Conservation (phyloP, 2,888 invertebrate genomes). For the Hecatera dysodea region DNA sequence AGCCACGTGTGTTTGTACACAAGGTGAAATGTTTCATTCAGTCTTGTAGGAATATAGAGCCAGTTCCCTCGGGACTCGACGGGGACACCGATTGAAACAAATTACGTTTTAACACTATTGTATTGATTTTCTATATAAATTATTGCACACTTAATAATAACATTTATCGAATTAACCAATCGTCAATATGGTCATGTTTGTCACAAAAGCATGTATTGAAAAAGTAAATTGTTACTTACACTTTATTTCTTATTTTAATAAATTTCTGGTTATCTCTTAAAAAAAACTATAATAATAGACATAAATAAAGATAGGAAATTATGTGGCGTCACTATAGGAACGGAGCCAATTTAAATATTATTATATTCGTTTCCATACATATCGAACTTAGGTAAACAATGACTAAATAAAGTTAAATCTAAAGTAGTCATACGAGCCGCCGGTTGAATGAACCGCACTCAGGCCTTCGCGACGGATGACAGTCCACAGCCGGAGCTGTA, state of each 20-base stretch:
- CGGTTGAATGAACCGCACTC: constrained; percentile 68
- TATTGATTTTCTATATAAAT: constrained; percentile 85
- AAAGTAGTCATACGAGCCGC: constrained; percentile 80
- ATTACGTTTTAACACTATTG: constrained; percentile 81
- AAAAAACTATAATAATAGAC: constrained; percentile 84
- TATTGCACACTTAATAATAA: constrained; percentile 88
- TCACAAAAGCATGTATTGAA: constrained; percentile 75
- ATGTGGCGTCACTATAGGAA: constrained; percentile 87
- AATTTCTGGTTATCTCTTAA: constrained; percentile 77
- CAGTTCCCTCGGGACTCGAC: constrained; percentile 81
- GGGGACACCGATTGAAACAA: constrained; percentile 83
- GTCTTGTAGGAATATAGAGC: constrained; percentile 85
- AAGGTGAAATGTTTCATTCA: constrained; percentile 87
- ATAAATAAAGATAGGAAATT: constrained; percentile 87
- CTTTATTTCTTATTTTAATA: constrained; percentile 77
- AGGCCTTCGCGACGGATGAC: constrained; percentile 40
- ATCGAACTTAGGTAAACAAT: constrained; percentile 87
- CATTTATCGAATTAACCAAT: constrained; percentile 76
- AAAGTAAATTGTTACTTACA: constrained; percentile 72
- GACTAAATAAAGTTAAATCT: constrained; percentile 89
- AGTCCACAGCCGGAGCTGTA: constrained; percentile 34
- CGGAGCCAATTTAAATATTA: constrained; percentile 85
- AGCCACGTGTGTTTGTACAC: constrained; percentile 78
- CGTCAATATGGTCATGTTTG: constrained; percentile 72
- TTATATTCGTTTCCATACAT: constrained; percentile 81